Base-by-base conservation (phyloP, 2,888 invertebrate genomes). In the Harpalus rubripes region DNA sequence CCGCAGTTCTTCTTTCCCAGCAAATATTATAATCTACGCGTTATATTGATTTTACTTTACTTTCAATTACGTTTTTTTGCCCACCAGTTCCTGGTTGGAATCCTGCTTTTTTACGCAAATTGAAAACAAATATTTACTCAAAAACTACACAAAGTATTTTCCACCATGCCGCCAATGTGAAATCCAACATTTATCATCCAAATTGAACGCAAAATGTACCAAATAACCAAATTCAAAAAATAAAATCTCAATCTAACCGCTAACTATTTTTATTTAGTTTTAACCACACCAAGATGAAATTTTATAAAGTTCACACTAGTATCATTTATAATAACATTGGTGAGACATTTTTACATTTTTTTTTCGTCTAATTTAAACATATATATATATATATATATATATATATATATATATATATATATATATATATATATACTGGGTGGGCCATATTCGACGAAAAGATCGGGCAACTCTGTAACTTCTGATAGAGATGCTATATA, bases 111-210 rank as follows among this genome's bases (percentile, higher is more conserved):
- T 74, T 74, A 74, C 72, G 72, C 72, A 74, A 74, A 74, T 74
- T 74, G 72, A 74, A 74, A 74, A 74, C 72, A 74, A 74, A 74
- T 74, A 74, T 74, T 74, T 74, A 74, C 44, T 74, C 72, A 74
- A 74, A 74, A 74, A 74, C 72, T 74, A 74, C 72, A 74, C 72
- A 74, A 74, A 74, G 72, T 74, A 74, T 74, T 74, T 74, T 74
- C 18, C 72, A 52, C 18, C 44, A 44, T 44, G 8, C 44, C 72
- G 41, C 18, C 22, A 44, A 5, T 52, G 44, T 8, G 16, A 68
- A 68, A 12, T 15, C 68, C 39, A 39, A 68, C 68, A 68, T 68
- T 74, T 74, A 44, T 22, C 72, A 16, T 18, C 72, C 16, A 74
- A 74, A 74, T 74, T 74, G 72, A 74, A 74, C 72, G 18, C 72